phyloP scores from a whole-genome alignment of 2,888 invertebrate genomes.

The Poecilobothrus nobilitatus region DNA sequence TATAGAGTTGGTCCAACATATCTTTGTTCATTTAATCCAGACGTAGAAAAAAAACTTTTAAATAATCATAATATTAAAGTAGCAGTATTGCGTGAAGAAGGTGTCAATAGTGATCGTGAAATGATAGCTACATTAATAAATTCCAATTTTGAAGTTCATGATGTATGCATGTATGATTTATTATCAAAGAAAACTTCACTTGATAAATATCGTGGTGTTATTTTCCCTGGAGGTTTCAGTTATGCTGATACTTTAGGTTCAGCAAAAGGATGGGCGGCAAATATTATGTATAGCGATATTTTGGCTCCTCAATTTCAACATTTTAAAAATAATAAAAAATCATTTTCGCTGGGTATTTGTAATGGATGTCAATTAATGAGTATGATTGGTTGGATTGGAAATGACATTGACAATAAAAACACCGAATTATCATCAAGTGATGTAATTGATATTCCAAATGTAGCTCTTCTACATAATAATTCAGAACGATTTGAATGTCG shows the following conservation, averaged over 20 bases:
- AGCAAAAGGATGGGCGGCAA: slow-evolving; percentile 96
- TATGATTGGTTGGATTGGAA: slow-evolving; percentile 80
- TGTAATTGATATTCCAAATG: slow-evolving; percentile 46
- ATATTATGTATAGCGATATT: slow-evolving; percentile 69
- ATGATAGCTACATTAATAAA: slow-evolving; percentile 85
- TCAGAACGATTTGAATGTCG: slow-evolving; percentile 81
- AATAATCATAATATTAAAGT: slow-evolving; percentile 49
- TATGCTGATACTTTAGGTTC: slow-evolving; percentile 96
- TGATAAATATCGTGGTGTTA: slow-evolving; percentile 75
- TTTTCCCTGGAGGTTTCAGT: slow-evolving; percentile 97
- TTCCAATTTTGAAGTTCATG: slow-evolving; percentile 87
- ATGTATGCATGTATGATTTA: slow-evolving; percentile 90
- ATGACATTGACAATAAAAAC: slow-evolving; percentile 17
- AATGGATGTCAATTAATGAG: slow-evolving; percentile 98
- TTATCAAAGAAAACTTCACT: slow-evolving; percentile 60
- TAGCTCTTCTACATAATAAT: slow-evolving; percentile 72
- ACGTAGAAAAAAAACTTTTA: slow-evolving; percentile 43
- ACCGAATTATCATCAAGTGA: slow-evolving; percentile 9
- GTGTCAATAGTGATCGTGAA: slow-evolving; percentile 88
- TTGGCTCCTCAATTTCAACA: slow-evolving; percentile 67
- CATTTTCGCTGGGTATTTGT: slow-evolving; percentile 95
- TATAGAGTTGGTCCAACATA: slow-evolving; percentile 65
- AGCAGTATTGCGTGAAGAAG: slow-evolving; percentile 93
- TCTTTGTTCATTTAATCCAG: slow-evolving; percentile 61
- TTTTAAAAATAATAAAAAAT: slow-evolving; percentile 68